Percentiles rank a stretch among this genome's conserved stretches.
Evolutionary conservation across 1,140 invertebrate genomes (phyloP).

Genomic region (honey bee (Apis mellifera)): DNA sequence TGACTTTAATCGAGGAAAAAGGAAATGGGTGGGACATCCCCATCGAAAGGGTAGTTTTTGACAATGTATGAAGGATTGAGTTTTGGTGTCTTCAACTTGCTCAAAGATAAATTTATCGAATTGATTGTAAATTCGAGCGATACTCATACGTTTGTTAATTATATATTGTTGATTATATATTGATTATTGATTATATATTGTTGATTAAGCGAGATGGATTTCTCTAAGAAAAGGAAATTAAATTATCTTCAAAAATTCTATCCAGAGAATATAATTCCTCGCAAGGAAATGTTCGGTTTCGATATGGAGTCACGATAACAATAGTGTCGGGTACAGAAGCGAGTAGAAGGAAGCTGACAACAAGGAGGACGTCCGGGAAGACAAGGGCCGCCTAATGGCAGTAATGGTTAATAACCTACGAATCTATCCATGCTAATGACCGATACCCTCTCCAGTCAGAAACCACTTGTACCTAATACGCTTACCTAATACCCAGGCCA

Average conservation of each 20-base stretch:
- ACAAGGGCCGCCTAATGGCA: constrained; percentile 70
- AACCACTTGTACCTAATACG: constrained; percentile 74
- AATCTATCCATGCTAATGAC: constrained; percentile 79
- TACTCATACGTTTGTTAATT: too few species aligned
- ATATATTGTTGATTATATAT: too few species aligned
- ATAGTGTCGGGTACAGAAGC: constrained; percentile 35
- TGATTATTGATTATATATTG: too few species aligned
- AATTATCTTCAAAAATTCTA: not conserved
- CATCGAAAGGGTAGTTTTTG: constrained; percentile 20
- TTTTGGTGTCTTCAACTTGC: too few species aligned
- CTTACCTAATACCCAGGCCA: constrained; percentile 67
- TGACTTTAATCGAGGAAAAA: constrained; percentile 55
- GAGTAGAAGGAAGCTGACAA: constrained; percentile 37
- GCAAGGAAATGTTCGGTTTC: not conserved
- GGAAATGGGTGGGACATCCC: constrained; percentile 21
- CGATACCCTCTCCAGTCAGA: constrained; percentile 69
- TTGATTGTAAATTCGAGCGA: too few species aligned
- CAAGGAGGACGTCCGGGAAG: constrained; percentile 53
- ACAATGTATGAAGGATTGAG: not conserved
- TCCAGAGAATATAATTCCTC: not conserved
- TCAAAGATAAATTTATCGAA: too few species aligned
- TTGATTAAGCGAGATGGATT: not conserved
- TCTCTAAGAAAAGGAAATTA: not conserved
- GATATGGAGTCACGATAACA: constrained; percentile 27
- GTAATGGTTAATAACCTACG: constrained; percentile 78